Conservation (phyloP, 1,140 invertebrate species). For the Yoshiicerus persimilis region DNA sequence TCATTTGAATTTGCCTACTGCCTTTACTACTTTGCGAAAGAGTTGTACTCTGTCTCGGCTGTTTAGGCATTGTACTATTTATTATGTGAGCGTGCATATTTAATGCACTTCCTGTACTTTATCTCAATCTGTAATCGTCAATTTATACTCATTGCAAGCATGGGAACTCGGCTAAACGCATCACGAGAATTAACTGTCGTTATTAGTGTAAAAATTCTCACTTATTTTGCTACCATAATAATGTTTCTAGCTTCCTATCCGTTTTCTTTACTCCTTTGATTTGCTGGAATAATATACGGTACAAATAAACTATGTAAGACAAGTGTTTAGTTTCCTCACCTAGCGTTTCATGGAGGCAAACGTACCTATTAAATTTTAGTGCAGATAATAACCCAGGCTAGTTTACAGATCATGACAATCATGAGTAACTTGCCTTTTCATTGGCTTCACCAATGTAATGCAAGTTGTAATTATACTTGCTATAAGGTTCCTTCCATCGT, state of each 20-base stretch:
- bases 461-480: too few relatives aligned
- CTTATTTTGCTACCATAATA: not conserved
- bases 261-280: not conserved
- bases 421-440: too few relatives aligned
- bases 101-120: conserved; percentile 12
- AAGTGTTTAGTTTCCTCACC: too few relatives aligned
- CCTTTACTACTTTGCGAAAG: not conserved
- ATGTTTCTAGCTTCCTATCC: not conserved
- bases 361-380: too few relatives aligned
- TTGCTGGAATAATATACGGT: not conserved
- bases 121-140: not conserved
- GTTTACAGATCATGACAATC: too few relatives aligned
- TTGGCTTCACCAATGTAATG: too few relatives aligned
- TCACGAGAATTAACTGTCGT: not conserved
- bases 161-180: not conserved
- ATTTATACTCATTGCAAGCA: not conserved
- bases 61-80: not conserved
- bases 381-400: too few relatives aligned
- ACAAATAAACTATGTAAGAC: too few relatives aligned
- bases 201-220: not conserved
- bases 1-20: not conserved
- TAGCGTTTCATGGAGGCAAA: too few relatives aligned
- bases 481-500: not conserved
- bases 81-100: not conserved
- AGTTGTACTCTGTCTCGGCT: not conserved